phyloP scores from a whole-genome alignment of 35 echinoderm and acorn worm genomes.

The Diadema setosum region DNA sequence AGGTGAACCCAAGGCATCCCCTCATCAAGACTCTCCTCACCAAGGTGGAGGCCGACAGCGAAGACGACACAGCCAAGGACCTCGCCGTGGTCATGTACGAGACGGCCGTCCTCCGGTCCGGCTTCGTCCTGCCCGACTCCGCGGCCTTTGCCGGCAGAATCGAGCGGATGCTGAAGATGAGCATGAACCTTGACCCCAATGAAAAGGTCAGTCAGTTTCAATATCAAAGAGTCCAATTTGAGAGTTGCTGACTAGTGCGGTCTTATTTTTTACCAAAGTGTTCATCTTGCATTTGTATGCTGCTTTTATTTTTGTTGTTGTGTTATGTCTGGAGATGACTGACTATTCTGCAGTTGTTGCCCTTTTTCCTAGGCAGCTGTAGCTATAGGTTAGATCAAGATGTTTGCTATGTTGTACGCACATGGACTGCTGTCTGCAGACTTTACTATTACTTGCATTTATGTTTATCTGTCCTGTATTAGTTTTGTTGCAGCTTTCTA shows the following conservation, averaged over 20 bases:
- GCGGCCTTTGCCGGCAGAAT: constrained; percentile 80
- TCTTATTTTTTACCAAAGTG: background rate
- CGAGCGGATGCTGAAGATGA: constrained; percentile 86
- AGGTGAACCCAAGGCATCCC: constrained; percentile 92
- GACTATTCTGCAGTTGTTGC: background rate
- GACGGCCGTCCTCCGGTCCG: constrained; percentile 88
- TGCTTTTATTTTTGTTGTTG: background rate
- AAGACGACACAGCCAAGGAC: constrained; percentile 79
- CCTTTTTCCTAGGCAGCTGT: background rate
- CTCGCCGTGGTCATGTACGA: constrained; percentile 93
- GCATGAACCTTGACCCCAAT: constrained; percentile 84
- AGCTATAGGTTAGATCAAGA: background rate
- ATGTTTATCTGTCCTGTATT: background rate
- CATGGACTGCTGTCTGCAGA: background rate
- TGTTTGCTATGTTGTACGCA: background rate
- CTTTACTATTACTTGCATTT: background rate
- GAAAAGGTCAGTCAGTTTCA: constrained; percentile 53
- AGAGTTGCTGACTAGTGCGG: constrained; percentile 58
- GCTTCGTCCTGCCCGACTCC: constrained; percentile 72
- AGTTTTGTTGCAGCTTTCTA: background rate
- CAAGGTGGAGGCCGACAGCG: constrained; percentile 77
- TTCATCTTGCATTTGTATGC: background rate
- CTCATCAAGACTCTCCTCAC: constrained; percentile 68
- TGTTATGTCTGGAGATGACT: too few species aligned
- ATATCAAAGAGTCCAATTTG: background rate